Evolutionary conservation across 2,797 vertebrate genomes (phyloP), one percentile per base, ranked within the genome.

Genomic region (Cetoscarus ocellatus): DNA sequence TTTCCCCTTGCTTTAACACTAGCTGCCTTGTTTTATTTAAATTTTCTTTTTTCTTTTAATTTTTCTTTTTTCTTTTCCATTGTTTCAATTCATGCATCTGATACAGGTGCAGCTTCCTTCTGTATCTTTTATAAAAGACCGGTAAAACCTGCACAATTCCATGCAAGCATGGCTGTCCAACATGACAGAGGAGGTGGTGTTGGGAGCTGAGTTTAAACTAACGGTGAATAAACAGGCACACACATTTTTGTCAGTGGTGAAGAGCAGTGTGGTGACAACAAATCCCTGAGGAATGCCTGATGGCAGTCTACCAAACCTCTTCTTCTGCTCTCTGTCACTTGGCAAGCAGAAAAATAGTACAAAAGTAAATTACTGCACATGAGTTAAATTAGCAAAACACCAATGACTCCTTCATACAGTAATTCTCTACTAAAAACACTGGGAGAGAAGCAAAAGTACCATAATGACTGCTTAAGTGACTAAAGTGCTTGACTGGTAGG

Each of bases 381-480:
- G n/a, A 51, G 13, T 39, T 49, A 15, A 6, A 6, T 14, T 45
- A 47, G 10, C 40, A 52, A 10, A 62, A 58, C 13, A 61, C 45
- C 15, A 19, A 52, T 19, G 9, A 49, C 36, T 9, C 9, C 36
- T 62, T 59, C 47, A 48, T 52, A 38, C 17, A 12, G 27, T 19
- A 67, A 19, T 52, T 69, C 48, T 70, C 18, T 45, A 50, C 57
- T 67, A 39, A 27, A 77, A 14, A 38, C 69, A 61, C 59, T 67
- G 39, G 62, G 12, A 51, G 40, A 49, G 39, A 62, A 62, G 55
- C 61, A 42, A 38, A 27, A 27, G 43, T 38, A 13, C 58, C 59
- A 61, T 74, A 56, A 77, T 70, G 67, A 75, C 65, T 63, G 72
- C 48, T 73, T 67, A 55, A 86, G 73, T 70, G 71, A 75, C 48